Evolutionary conservation across 2,797 vertebrate genomes (phyloP), one percentile per base, ranked within the genome.

Genomic region (Lepidocolaptes lacrymiger): DNA sequence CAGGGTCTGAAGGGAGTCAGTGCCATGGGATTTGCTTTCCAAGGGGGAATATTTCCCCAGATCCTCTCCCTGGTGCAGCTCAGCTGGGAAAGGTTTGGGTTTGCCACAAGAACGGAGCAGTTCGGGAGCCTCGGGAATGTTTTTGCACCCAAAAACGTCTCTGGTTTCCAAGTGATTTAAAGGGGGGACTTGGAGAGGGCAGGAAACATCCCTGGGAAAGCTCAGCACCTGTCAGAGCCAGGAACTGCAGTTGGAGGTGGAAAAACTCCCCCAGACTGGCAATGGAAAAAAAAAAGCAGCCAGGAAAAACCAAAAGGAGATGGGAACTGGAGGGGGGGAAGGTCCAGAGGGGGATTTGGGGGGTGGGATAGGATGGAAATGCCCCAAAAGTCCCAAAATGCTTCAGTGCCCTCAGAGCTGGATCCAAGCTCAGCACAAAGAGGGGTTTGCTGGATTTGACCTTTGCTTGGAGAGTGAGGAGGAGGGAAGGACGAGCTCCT

Each of bases 231-330:
- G 61, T 61, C 36, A 18, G 66, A 37, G 7, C 8, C 37, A 0
- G 1, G 23, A 21, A 21, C 34, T 2, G 1, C 0, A 1, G 41
- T 5, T 0, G 1, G 48, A 55, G 12, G 37, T 34, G 34, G 10
- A n/a, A 3, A 67, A 89, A 49, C 7, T 21, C 51, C 44, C 46
- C 46, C 55, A 11, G 32, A 5, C 15, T 30, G n/a, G n/a, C 24
- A 0, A 0, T 4, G 46, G 59, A 36, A 27, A 17, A 69, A 17
- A 69, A 75, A 80, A 20, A 55, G 41, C 52, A 61, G 36, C 32
- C 27, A 54, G 27, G 20, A 41, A 43, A 46, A 61, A 36, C 24
- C 15, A 27, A 39, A 61, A 30, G 32, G 20, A 64, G 75, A 54
- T 27, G 44, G 34, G 32, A 12, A 14, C 48, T 36, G 26, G 6